Percentiles rank a stretch among this genome's conserved stretches.
These are phyloP conservation scores for Dryas iulia DNA, from an alignment of 1,140 invertebrate species.

Conservation along the genomic window DNA sequence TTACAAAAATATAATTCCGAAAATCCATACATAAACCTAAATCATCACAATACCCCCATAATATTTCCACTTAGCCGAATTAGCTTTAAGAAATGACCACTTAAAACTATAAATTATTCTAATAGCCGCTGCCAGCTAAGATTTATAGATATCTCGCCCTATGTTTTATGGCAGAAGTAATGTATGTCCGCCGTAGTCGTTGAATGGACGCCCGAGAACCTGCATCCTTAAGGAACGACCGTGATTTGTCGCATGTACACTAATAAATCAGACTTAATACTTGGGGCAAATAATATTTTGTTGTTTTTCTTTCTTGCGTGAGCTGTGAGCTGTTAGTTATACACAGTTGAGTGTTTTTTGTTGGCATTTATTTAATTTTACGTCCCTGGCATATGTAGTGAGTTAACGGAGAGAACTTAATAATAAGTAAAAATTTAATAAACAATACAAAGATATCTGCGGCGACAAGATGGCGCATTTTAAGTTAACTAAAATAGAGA, in stretches of 20 bases:
- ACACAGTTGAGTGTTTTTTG: no score
- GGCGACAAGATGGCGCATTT: no score
- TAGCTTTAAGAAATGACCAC: not conserved
- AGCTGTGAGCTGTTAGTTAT: no score
- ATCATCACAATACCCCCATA: not conserved
- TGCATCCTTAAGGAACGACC: not conserved
- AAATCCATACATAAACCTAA: not conserved
- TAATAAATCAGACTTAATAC: not conserved
- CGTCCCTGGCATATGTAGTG: no score
- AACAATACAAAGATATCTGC: no score
- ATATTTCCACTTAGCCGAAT: not conserved
- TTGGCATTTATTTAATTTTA: no score
- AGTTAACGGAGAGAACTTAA: no score
- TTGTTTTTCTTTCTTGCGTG: not conserved
- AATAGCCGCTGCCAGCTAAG: not conserved
- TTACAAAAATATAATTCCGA: no score
- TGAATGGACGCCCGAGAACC: not conserved
- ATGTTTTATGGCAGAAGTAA: not conserved
- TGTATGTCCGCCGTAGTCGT: not conserved
- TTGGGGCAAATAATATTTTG: not conserved
- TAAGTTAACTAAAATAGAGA: no score
- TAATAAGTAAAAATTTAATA: no score
- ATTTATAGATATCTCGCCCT: not conserved
- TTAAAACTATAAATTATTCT: slow-evolving; percentile 2
- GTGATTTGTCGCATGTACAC: not conserved